Conservation (phyloP, 2,888 invertebrate genomes). For the Ornithoptera alexandrae region DNA sequence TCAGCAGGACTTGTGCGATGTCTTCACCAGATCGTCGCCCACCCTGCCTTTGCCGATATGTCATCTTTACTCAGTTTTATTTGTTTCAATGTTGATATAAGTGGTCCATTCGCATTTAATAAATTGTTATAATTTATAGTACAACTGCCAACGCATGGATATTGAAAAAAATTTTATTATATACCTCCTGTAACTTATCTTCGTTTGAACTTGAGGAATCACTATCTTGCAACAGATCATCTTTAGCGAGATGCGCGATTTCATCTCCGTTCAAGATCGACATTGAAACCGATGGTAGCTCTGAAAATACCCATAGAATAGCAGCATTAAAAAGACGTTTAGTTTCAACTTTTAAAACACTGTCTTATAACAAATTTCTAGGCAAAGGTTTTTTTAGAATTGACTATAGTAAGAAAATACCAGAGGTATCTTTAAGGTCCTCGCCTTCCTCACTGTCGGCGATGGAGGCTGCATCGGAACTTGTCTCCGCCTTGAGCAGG, state of each 20-base stretch:
- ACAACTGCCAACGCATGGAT: no score
- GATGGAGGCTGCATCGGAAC: constrained; percentile 55
- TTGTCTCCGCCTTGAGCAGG: constrained; percentile 56
- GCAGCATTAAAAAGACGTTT: no score
- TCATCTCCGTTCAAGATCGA: constrained; percentile 57
- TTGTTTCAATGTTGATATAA: no score
- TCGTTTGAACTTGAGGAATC: constrained; percentile 56
- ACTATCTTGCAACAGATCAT: constrained; percentile 62
- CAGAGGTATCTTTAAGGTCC: constrained; percentile 42
- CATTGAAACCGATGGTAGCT: constrained; percentile 54
- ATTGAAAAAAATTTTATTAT: neutral
- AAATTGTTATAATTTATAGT: no score
- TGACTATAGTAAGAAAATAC: neutral
- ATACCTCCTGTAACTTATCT: constrained; percentile 38
- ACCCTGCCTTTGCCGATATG: no score
- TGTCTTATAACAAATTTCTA: no score
- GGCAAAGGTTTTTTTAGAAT: no score
- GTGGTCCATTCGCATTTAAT: no score
- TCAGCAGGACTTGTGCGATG: no score
- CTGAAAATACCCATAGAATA: constrained; percentile 38
- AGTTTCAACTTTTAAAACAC: no score
- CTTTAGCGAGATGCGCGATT: constrained; percentile 58
- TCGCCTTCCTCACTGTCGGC: constrained; percentile 50
- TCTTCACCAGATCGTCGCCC: no score
- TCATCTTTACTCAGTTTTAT: no score